Evolutionary conservation across 2,113 vertebrate genomes (phyloP).

Genomic region (Psephotus haematonotus): DNA sequence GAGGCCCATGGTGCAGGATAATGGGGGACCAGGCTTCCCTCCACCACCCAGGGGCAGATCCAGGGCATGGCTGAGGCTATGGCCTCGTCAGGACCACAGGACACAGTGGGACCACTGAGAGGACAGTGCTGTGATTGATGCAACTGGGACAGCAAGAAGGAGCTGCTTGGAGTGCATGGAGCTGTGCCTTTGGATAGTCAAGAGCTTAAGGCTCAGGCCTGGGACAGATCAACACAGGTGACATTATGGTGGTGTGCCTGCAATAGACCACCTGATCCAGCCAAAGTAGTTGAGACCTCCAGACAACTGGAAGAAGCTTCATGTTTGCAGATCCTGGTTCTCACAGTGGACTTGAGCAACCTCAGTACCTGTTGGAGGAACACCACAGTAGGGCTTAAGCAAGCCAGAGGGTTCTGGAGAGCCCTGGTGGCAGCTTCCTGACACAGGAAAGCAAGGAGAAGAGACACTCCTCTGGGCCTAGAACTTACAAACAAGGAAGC

Average conservation of each 20-base stretch:
- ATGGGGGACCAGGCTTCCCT: not conserved
- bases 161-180: rapidly evolving
- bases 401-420: not conserved
- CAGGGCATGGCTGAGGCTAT: not conserved
- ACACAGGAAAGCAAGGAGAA: not conserved
- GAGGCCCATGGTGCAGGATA: not conserved
- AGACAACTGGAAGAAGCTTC: not conserved
- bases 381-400: not conserved
- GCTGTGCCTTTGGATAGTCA: not conserved
- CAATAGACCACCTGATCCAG: not conserved
- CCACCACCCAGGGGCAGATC: not conserved
- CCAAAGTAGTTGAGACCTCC: not conserved
- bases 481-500: not conserved
- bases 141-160: not conserved
- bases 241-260: not conserved
- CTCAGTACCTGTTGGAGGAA: not conserved
- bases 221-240: not conserved
- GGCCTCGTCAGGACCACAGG: not conserved
- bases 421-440: not conserved
- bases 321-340: not conserved
- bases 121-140: rapidly evolving
- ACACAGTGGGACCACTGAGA: rapidly evolving
- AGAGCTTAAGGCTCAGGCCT: not conserved
- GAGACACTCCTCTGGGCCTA: not conserved
- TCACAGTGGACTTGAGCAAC: rapidly evolving